Base-by-base conservation (phyloP, 2,888 invertebrate genomes). In the Aporophyla nigra region DNA sequence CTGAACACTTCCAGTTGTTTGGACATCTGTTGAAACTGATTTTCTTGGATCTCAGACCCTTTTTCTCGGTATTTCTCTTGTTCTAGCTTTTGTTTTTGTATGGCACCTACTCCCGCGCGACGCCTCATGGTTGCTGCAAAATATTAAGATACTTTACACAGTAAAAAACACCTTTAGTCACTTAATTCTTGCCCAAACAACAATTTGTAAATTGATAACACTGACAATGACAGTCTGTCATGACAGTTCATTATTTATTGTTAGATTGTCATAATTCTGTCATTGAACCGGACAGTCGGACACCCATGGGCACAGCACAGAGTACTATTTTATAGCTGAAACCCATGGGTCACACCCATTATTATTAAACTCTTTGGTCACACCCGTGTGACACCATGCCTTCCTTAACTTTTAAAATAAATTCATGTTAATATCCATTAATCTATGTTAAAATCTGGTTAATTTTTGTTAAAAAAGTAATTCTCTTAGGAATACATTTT, bases 1-100 rank as follows among this genome's bases (percentile, higher is more conserved):
- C 99, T 98, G 92, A 99, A 99, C 3, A 98, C 98, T 80, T 99
- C 99, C 95, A 99, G 97, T 93, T 99, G 99, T 92, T 98, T 98
- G 0, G 99, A 98, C 98, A 99, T 98, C 94, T 99, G 98, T 91
- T 98, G 98, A 72, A 99, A 97, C 92, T 99, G 99, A 89, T 98
- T 98, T 92, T 99, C 99, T 91, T 99, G 99, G 67, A 99, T 97
- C 93, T 98, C 99, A 59, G 98, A 98, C 2, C 99, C 99, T 94
- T 99, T 99, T 92, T 99, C 99, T 92, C 97, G 98, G 92, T 99
- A 99, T 92, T 98, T 98, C 91, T 98, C 99, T 92, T 99, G 98
- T 90, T 98, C 98, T 62, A 98, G 92, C 92, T 98, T 98, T 91
- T 99, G 98, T 91, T 98, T 99, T 82, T 99, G 99, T 83, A 99